A percentile compares a stretch with the other conserved stretches of the same genome.
Evolutionary conservation across 2,113 vertebrate species (phyloP).

Genomic region (Cepphus grylle): DNA sequence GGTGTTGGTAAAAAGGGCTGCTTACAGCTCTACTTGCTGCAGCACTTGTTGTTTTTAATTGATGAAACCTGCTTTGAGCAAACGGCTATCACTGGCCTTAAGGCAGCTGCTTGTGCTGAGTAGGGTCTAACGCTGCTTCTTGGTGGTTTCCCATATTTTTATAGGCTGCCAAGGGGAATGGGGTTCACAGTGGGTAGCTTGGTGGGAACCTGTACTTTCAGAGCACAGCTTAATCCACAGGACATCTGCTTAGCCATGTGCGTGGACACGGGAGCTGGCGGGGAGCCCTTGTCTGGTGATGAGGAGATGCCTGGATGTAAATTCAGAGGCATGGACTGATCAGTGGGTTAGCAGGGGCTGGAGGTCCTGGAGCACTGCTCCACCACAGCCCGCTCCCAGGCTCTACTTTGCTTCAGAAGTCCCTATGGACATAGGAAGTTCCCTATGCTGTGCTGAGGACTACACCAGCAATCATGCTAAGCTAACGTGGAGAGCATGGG

Average conservation of each 20-base stretch:
- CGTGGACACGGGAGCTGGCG: neutral
- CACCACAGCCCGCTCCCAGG: neutral
- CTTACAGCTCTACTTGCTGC: neutral
- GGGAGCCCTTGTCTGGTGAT: neutral
- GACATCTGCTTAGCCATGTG: neutral
- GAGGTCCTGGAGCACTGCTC: neutral
- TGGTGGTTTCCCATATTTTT: neutral
- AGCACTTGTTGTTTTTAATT: neutral
- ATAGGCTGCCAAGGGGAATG: neutral
- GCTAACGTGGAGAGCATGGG: neutral
- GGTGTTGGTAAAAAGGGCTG: neutral
- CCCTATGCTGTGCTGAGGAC: neutral
- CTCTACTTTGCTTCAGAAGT: neutral
- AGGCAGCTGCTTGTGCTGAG: neutral
- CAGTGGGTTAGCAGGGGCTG: neutral
- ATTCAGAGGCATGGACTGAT: neutral
- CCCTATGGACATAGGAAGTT: neutral
- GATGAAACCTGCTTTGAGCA: neutral
- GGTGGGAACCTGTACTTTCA: neutral
- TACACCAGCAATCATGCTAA: neutral
- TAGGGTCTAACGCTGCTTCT: neutral
- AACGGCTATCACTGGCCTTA: neutral
- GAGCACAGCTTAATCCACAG: neutral
- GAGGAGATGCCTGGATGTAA: neutral
- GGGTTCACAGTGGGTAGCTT: neutral